phyloP scores from a whole-genome alignment of 1,140 invertebrate species.

The Anastrepha obliqua region DNA sequence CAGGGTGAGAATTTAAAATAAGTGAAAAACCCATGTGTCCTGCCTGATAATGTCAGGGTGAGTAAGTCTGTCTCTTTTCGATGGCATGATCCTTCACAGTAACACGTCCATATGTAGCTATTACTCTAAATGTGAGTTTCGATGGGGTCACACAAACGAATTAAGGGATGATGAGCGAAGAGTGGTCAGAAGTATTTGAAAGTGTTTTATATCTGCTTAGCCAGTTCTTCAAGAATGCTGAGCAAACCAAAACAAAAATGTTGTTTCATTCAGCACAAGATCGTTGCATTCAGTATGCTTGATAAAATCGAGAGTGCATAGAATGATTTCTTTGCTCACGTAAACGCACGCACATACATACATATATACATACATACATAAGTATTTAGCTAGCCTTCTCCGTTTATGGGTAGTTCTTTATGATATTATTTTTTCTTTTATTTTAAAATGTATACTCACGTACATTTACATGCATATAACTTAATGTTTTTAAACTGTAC shows the following conservation, averaged over 20 bases:
- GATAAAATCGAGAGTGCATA: not conserved
- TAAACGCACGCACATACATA: not conserved
- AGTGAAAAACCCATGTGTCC: constrained; percentile 52
- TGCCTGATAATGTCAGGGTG: not conserved
- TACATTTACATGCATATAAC: too few relatives aligned
- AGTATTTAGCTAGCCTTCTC: too few relatives aligned
- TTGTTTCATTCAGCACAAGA: not conserved
- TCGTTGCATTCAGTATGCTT: not conserved
- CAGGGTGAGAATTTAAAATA: constrained; percentile 17
- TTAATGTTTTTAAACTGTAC: too few relatives aligned
- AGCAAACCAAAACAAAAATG: not conserved
- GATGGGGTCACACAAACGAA: constrained; percentile 12
- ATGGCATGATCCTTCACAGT: constrained; percentile 17
- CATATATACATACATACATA: not conserved
- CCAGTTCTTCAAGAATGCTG: not conserved
- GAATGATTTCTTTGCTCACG: not conserved
- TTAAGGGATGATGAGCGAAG: constrained; percentile 41
- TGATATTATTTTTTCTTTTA: too few relatives aligned
- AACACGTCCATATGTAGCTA: not conserved
- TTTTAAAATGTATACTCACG: too few relatives aligned
- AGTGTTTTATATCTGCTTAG: not conserved
- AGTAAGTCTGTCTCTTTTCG: constrained; percentile 46
- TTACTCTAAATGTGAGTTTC: not conserved
- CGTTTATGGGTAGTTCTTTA: too few relatives aligned
- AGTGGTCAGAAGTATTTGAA: constrained; percentile 20